Percentiles rank a stretch among this genome's conserved stretches.
Evolutionary conservation across 2,797 vertebrate genomes (phyloP).

Genomic region (Parauchenoglanis punctatus): DNA sequence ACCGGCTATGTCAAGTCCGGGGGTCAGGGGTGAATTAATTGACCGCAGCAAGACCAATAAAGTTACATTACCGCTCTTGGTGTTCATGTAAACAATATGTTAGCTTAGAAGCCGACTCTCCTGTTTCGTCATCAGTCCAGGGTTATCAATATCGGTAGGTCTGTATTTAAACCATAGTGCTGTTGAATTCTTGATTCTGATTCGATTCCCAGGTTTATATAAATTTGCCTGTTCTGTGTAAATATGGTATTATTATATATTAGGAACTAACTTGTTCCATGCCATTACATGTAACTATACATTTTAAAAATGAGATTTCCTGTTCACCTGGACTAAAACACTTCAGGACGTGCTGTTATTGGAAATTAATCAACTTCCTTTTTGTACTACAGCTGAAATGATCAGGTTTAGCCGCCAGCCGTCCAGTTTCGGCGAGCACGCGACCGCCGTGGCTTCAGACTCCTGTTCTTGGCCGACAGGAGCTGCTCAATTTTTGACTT

Average conservation of each 20-base stretch:
- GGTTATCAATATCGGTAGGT: neutral
- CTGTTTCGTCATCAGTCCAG: neutral
- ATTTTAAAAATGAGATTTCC: neutral
- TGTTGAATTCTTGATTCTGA: neutral
- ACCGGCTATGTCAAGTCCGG: constrained; percentile 41
- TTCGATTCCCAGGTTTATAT: neutral
- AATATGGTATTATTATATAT: neutral
- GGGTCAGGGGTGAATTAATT: constrained; percentile 48
- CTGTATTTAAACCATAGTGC: too few species aligned
- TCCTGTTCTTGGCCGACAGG: neutral
- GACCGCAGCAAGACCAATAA: constrained; percentile 4
- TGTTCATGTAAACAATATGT: constrained; percentile 27
- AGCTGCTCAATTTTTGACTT: neutral
- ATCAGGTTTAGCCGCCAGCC: neutral
- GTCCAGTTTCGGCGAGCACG: neutral
- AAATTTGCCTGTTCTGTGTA: neutral
- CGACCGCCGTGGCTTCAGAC: neutral
- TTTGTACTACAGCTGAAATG: neutral
- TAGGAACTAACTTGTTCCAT: neutral
- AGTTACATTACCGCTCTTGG: constrained; percentile 23
- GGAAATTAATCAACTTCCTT: neutral
- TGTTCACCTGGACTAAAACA: neutral
- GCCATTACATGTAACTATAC: neutral
- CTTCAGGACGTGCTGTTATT: neutral
- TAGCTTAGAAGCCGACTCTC: constrained; percentile 6